Base-by-base conservation (phyloP, 2,888 invertebrate species). In the Philaethria dido region DNA sequence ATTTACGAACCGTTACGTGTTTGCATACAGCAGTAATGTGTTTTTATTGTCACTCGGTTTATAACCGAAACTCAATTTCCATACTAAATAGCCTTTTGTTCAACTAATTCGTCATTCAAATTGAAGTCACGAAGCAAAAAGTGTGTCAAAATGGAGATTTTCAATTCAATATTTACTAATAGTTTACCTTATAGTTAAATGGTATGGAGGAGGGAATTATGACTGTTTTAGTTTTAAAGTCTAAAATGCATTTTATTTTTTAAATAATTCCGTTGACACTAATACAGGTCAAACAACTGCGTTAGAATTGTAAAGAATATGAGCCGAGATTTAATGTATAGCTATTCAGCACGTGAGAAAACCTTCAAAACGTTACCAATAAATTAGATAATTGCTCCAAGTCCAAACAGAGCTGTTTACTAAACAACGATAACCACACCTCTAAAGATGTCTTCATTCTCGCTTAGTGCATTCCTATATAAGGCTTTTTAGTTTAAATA, bases 361-460 rank as follows among this genome's bases (percentile, higher is more conserved):
- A 66, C 54, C 54, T 70, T 70, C 64, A 69, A 64, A 69, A 64
- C 52, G 20, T 66, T 61, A 64, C 44, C 66, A 62, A 72, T 72
- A 72, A 72, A 69, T 69, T 67, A 69, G 54, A 63, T 68, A 70
- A 74, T 70, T 68, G 62, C 69, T 57, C 60, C 61, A 60, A 61
- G 44, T 62, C 25, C 25, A 44, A 68, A 63, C 44, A 67, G n/a
- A 64, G 29, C 36, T 63, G 29, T 66, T 66, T 63, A 54, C 54
- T 61, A 39, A 63, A 55, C 63, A 66, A 63, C 22, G 70, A 59
- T 65, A 63, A 64, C 60, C 52, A 44, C 57, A 60, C 60, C 60
- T 59, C 54, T 62, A 64, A 67, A 67, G 64, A 69, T 62, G 64
- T 67, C 67, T 70, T 59, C 52, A 62, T 54, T 50, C 52, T 57